A percentile compares a stretch with the other conserved stretches of the same genome.
phyloP scores from a whole-genome alignment of 2,888 invertebrate genomes.

The Metacarcinus magister region DNA sequence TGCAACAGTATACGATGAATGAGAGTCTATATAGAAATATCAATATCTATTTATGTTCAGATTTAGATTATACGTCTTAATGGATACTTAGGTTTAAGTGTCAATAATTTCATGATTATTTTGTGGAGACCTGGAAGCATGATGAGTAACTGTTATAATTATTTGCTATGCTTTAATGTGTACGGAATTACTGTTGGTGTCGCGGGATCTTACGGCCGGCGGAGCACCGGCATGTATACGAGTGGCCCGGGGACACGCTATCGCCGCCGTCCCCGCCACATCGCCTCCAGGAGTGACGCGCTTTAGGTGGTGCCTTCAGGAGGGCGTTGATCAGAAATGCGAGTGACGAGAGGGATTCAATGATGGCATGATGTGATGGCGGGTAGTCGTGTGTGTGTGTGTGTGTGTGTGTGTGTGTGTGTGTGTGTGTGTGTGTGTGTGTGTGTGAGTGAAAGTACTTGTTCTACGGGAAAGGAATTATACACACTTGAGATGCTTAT shows the following conservation, averaged over 20 bases:
- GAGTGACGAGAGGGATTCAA: background rate
- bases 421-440: no score
- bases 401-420: slow-evolving; percentile 4
- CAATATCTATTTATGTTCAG: slow-evolving; percentile 72
- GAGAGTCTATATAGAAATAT: slow-evolving; percentile 61
- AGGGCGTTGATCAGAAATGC: background rate
- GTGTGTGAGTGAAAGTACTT: background rate
- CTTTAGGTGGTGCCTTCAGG: background rate
- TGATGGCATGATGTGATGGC: background rate
- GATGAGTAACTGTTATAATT: slow-evolving; percentile 8
- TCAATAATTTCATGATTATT: background rate
- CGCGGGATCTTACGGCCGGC: background rate
- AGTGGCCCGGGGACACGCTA: slow-evolving; percentile 37
- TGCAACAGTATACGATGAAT: slow-evolving; percentile 75
- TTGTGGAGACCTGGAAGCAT: background rate
- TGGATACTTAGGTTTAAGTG: slow-evolving; percentile 69
- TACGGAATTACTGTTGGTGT: slow-evolving; percentile 33
- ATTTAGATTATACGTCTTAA: slow-evolving; percentile 63
- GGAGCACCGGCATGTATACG: background rate
- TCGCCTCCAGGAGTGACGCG: background rate
- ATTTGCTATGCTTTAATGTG: slow-evolving; percentile 56
- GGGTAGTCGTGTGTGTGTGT: background rate
- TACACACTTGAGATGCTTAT: background rate
- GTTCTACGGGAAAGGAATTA: background rate
- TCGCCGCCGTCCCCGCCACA: slow-evolving; percentile 53